A percentile compares a stretch with the other conserved stretches of the same genome.
phyloP scores from a whole-genome alignment of 2,888 invertebrate genomes.

The Drosophila eohydei region DNA sequence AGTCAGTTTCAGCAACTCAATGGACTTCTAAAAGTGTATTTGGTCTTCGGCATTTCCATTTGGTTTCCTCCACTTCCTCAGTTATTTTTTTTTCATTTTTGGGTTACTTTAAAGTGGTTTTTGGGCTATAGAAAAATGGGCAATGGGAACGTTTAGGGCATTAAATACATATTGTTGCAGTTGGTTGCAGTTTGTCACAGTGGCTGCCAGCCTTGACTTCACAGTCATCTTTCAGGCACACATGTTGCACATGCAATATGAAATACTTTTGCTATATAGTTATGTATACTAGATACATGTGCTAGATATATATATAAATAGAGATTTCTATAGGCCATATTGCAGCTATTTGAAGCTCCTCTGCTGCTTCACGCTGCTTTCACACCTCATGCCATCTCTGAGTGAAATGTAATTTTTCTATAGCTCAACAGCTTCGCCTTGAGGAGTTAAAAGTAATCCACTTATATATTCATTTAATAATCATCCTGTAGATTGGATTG shows the following conservation, averaged over 20 bases:
- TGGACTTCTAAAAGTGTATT: constrained; percentile 2
- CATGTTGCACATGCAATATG: constrained; percentile 13
- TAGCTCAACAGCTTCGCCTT: not conserved
- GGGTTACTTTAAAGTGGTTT: constrained; percentile 32
- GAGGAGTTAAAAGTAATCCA: constrained; percentile 16
- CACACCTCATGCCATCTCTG: not conserved
- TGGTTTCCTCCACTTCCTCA: not conserved
- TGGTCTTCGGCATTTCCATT: constrained; percentile 4
- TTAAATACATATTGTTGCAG: constrained; percentile 35
- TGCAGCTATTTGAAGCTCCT: not conserved
- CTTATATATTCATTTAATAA: constrained; percentile 24
- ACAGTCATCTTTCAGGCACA: constrained; percentile 16
- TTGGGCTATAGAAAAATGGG: constrained; percentile 24
- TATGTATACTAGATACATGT: not conserved
- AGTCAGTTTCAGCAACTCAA: too few species aligned
- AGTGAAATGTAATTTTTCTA: not conserved
- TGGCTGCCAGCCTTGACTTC: not conserved
- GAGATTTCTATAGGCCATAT: not conserved
- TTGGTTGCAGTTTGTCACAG: constrained; percentile 40
- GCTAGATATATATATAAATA: not conserved
- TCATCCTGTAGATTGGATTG: constrained; percentile 23
- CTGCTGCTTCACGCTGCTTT: not conserved
- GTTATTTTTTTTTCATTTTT: constrained; percentile 20
- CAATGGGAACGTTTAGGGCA: constrained; percentile 21
- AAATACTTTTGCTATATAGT: not conserved